phyloP scores from a whole-genome alignment of 2,888 invertebrate species.

The Tuta absoluta region DNA sequence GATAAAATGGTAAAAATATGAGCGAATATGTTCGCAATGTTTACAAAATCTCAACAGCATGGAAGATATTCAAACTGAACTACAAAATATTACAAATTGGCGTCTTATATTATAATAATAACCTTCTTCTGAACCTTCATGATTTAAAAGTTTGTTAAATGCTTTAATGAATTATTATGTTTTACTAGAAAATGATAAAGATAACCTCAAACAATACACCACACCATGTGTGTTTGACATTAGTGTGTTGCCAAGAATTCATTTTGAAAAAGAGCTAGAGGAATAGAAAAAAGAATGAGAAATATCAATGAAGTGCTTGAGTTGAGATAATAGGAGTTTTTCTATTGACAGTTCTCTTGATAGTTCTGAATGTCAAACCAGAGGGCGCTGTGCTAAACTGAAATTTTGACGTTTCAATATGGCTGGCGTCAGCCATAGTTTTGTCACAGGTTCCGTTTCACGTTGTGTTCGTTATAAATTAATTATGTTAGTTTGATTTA shows the following conservation, averaged over 20 bases:
- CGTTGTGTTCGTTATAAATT: no score
- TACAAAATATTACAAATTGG: neutral
- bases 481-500: no score
- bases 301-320: no score
- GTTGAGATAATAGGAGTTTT: no score
- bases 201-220: slow-evolving; percentile 20
- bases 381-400: no score
- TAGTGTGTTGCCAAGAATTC: neutral
- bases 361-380: no score
- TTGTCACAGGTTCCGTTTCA: no score
- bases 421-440: no score
- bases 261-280: no score
- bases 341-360: no score
- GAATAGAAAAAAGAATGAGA: no score
- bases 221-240: slow-evolving; percentile 29
- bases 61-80: neutral
- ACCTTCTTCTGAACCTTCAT: slow-evolving; percentile 45
- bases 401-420: no score
- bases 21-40: neutral
- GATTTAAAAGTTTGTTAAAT: neutral
- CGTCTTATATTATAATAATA: slow-evolving; percentile 24
- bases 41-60: neutral
- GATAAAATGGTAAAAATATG: neutral
- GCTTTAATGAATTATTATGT: neutral
- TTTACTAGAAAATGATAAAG: neutral